Percentiles rank a stretch among this genome's conserved stretches.
phyloP scores from a whole-genome alignment of 2,888 invertebrate genomes.

The Stenodema calcarata region DNA sequence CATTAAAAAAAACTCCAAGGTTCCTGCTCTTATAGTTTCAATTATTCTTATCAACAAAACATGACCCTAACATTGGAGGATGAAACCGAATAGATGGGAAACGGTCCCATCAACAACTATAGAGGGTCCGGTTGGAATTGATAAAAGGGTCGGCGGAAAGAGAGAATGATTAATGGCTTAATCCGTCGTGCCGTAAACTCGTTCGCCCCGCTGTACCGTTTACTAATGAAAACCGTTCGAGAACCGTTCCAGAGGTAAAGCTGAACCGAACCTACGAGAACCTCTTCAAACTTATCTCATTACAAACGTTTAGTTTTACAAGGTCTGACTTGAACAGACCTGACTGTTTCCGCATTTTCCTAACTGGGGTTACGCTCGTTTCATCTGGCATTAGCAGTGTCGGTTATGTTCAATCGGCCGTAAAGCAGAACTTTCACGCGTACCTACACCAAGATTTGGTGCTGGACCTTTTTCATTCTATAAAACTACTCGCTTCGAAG shows the following conservation, averaged over 20 bases:
- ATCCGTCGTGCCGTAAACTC: conserved; percentile 15
- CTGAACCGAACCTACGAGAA: background rate
- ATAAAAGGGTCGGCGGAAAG: background rate
- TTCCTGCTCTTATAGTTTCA: no score
- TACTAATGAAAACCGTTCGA: conserved; percentile 20
- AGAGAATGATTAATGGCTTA: conserved; percentile 31
- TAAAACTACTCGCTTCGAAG: no score
- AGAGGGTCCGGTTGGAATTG: background rate
- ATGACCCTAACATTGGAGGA: background rate
- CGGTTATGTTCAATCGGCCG: background rate
- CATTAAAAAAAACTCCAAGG: no score
- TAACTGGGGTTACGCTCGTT: background rate
- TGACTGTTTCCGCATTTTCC: background rate
- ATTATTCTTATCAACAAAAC: background rate
- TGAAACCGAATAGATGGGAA: background rate
- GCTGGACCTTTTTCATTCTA: no score
- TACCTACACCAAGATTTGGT: no score
- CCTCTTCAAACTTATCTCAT: conserved; percentile 30
- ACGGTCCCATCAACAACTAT: background rate
- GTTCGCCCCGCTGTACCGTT: background rate
- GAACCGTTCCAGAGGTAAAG: background rate
- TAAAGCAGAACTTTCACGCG: background rate
- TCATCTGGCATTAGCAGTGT: background rate
- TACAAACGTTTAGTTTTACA: conserved; percentile 20
- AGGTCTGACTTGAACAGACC: background rate